phyloP scores from a whole-genome alignment of 2,888 invertebrate genomes.

The Plemyria rubiginata region DNA sequence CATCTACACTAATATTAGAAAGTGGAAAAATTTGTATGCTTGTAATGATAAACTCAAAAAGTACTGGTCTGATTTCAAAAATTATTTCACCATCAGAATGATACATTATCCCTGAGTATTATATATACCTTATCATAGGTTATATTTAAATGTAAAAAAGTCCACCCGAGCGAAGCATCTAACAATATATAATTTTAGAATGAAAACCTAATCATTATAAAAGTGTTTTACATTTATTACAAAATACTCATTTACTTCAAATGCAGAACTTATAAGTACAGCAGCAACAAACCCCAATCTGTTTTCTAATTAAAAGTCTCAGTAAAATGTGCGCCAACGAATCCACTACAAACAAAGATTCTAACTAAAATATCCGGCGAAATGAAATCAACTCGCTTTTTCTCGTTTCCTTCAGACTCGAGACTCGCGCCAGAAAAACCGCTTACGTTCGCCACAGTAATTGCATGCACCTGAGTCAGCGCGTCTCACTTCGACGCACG shows the following conservation, averaged over 20 bases:
- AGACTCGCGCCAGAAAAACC: slow-evolving; percentile 18
- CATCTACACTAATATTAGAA: too few species aligned
- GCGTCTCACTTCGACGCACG: neutral
- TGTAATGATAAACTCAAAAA: too few species aligned
- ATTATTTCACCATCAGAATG: too few species aligned
- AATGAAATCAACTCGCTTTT: slow-evolving; percentile 34
- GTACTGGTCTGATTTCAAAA: too few species aligned
- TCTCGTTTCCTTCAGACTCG: slow-evolving; percentile 28
- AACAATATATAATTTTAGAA: too few species aligned
- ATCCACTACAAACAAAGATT: slow-evolving; percentile 25
- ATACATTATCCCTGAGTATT: too few species aligned
- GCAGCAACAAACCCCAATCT: slow-evolving; percentile 3
- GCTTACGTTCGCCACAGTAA: slow-evolving; percentile 23
- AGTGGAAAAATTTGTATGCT: too few species aligned
- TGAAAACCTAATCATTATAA: too few species aligned
- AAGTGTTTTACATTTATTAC: too few species aligned
- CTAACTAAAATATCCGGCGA: slow-evolving; percentile 32
- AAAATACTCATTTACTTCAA: neutral
- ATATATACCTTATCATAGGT: too few species aligned
- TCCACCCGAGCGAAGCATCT: too few species aligned
- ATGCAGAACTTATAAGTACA: neutral
- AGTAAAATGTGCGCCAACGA: slow-evolving; percentile 9
- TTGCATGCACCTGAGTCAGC: slow-evolving; percentile 29
- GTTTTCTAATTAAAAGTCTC: slow-evolving; percentile 15
- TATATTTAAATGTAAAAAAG: too few species aligned